These are phyloP conservation scores for Eumaeus atala DNA, from an alignment of 1,140 invertebrate genomes.

Conservation along the genomic window DNA sequence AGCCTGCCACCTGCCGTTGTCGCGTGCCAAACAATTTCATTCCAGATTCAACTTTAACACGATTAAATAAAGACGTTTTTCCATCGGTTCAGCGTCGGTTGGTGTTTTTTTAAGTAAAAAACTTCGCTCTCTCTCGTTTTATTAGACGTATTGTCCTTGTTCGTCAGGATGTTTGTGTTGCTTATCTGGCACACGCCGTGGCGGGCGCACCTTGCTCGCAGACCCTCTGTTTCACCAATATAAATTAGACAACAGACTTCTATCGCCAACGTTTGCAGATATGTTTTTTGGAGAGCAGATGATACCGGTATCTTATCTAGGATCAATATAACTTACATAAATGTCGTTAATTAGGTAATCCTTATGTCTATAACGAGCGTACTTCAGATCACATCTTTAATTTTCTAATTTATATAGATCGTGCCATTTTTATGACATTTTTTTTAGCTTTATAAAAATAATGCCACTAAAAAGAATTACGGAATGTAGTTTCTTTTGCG, in stretches of 20 bases:
- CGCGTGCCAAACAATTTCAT: conserved; percentile 45
- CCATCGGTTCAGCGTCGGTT: neutral
- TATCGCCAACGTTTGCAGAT: conserved; percentile 55
- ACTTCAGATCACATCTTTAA: conserved; percentile 24
- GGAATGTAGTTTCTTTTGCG: too few relatives aligned
- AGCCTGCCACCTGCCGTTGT: conserved; percentile 65
- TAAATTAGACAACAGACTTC: conserved; percentile 57
- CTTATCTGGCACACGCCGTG: conserved; percentile 69
- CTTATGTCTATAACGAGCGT: conserved; percentile 11
- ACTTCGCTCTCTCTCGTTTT: conserved; percentile 40
- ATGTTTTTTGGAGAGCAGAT: conserved; percentile 52
- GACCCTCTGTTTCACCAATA: conserved; percentile 40
- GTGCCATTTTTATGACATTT: neutral
- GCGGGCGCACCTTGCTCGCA: conserved; percentile 58
- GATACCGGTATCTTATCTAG: conserved; percentile 47
- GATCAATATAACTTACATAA: conserved; percentile 37
- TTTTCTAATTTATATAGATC: conserved; percentile 9
- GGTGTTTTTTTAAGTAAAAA: conserved; percentile 57
- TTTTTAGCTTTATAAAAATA: too few relatives aligned
- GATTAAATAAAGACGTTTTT: conserved; percentile 22
- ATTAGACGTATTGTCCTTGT: conserved; percentile 51
- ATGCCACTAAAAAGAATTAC: too few relatives aligned
- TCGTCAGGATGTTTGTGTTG: conserved; percentile 61
- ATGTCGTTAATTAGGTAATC: conserved; percentile 47
- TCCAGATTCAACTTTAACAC: conserved; percentile 26